These are phyloP conservation scores for Burhinus oedicnemus DNA, from an alignment of 2,113 vertebrate species.

Conservation along the genomic window DNA sequence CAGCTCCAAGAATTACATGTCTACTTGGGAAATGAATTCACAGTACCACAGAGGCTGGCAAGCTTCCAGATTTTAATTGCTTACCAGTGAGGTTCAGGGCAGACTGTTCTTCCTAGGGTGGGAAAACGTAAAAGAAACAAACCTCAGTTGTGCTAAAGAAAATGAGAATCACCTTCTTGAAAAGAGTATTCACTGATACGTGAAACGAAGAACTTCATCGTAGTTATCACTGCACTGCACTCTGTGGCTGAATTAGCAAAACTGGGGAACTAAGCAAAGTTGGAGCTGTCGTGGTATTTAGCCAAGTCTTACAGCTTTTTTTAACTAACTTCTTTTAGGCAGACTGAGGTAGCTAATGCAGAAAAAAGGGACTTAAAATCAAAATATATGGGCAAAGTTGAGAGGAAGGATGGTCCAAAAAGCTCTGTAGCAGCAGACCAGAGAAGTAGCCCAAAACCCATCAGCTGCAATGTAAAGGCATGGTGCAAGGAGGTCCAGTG, in stretches of 20 bases:
- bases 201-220: not conserved
- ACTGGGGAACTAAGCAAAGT: not conserved
- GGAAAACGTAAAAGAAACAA: conserved; percentile 3
- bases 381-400: not conserved
- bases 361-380: not conserved
- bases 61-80: conserved; percentile 63
- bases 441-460: fast-evolving
- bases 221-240: not conserved
- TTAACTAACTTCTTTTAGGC: not conserved
- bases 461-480: not conserved
- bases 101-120: conserved; percentile 20
- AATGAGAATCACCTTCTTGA: conserved; percentile 10
- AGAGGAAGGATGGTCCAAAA: not conserved
- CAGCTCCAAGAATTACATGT: conserved; percentile 55
- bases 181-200: not conserved
- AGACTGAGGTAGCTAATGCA: not conserved
- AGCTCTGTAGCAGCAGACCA: not conserved
- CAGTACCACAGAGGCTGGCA: conserved; percentile 49
- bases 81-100: conserved; percentile 29
- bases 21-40: conserved; percentile 59
- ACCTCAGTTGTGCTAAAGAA: conserved; percentile 17
- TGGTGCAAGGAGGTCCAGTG: not conserved
- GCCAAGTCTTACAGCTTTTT: not conserved
- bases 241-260: not conserved
- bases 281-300: not conserved